Conservation (phyloP, 1,140 invertebrate species). For the Drosophila ohnishii region DNA sequence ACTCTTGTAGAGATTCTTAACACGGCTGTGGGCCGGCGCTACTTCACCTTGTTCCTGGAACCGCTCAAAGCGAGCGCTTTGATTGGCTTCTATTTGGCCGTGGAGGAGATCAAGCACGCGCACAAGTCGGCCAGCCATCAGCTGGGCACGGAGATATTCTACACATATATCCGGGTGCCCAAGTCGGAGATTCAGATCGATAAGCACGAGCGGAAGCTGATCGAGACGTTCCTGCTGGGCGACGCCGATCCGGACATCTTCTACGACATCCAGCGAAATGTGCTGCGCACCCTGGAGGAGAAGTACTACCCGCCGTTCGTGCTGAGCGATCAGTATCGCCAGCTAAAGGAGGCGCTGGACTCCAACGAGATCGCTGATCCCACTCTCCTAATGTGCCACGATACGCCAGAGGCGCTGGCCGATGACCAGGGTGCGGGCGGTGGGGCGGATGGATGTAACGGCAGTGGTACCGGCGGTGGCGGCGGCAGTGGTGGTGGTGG, state of each 20-base stretch:
- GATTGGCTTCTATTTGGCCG: slow-evolving; percentile 93
- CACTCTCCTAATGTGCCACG: slow-evolving; percentile 69
- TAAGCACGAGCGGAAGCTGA: slow-evolving; percentile 87
- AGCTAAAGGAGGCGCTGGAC: slow-evolving; percentile 88
- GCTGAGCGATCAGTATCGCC: slow-evolving; percentile 92
- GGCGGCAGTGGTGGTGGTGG: slow-evolving; percentile 66
- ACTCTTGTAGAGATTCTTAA: slow-evolving; percentile 88
- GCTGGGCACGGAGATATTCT: slow-evolving; percentile 94
- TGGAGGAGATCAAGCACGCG: slow-evolving; percentile 91
- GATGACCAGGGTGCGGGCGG: slow-evolving; percentile 74
- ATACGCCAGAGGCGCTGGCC: slow-evolving; percentile 54
- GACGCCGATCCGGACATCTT: slow-evolving; percentile 93
- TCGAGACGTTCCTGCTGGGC: slow-evolving; percentile 93
- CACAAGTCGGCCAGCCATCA: slow-evolving; percentile 91
- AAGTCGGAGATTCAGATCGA: slow-evolving; percentile 89
- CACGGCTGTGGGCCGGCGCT: slow-evolving; percentile 88
- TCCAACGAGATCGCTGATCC: slow-evolving; percentile 86
- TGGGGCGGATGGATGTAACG: slow-evolving; percentile 57
- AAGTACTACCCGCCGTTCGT: slow-evolving; percentile 95
- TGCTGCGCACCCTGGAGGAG: slow-evolving; percentile 91
- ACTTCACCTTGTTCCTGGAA: slow-evolving; percentile 91
- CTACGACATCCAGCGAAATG: slow-evolving; percentile 92
- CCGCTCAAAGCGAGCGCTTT: slow-evolving; percentile 91
- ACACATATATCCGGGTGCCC: slow-evolving; percentile 92
- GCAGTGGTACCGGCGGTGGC: slow-evolving; percentile 64